Evolutionary conservation across 2,113 vertebrate species (phyloP).

Genomic region (Megaceryle torquata): DNA sequence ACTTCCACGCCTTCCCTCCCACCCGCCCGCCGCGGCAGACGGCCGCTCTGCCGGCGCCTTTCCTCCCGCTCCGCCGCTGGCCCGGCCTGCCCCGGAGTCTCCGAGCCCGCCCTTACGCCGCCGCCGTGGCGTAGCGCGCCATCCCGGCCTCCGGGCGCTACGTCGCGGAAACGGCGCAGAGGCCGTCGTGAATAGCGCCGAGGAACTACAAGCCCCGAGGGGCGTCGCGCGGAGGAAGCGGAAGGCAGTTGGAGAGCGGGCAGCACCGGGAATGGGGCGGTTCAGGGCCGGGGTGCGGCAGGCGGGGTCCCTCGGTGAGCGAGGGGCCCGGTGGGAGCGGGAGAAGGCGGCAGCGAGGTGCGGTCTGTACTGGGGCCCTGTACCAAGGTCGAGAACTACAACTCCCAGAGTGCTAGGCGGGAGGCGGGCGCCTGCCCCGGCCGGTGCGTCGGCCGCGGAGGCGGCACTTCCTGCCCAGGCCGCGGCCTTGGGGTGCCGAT

Average conservation of each 20-base stretch:
- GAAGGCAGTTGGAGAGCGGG: background rate
- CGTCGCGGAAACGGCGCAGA: constrained; percentile 49
- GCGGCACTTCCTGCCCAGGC: background rate
- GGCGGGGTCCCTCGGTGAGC: background rate
- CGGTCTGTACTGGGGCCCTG: no score
- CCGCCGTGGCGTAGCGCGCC: constrained; percentile 52
- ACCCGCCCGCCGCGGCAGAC: background rate
- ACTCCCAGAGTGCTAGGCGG: background rate
- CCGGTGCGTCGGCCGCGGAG: background rate
- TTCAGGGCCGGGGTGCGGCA: background rate
- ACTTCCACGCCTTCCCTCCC: background rate
- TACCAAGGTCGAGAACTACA: background rate
- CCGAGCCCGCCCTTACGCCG: constrained; percentile 38
- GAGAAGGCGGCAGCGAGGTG: background rate
- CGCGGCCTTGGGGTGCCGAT: no score
- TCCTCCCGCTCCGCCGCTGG: background rate
- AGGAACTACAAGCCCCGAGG: constrained; percentile 60
- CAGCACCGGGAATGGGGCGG: background rate
- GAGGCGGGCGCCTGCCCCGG: background rate
- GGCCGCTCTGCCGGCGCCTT: background rate
- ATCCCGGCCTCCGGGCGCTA: background rate
- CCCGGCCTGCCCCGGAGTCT: background rate
- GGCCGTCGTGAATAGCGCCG: constrained; percentile 26
- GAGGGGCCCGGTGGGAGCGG: no score
- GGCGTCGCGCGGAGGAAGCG: background rate